These are phyloP conservation scores for Montifringilla adamsi DNA, from an alignment of 2,113 vertebrate species.

Conservation along the genomic window DNA sequence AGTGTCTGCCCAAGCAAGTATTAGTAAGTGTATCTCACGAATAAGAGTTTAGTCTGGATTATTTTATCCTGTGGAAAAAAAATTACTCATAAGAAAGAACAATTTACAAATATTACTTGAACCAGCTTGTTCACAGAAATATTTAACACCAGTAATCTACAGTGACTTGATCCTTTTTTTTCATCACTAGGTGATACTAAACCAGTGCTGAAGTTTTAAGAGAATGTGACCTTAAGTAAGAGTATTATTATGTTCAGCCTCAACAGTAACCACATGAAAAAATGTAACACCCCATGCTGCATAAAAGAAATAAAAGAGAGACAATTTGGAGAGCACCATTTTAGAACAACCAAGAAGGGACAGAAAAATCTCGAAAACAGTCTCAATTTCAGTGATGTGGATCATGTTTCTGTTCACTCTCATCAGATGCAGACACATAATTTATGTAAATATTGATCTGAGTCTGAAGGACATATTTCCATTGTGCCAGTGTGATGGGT, in stretches of 20 bases:
- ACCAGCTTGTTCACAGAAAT: not conserved
- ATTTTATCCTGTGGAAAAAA: not conserved
- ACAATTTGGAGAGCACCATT: not conserved
- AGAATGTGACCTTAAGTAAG: not conserved
- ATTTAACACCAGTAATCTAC: not conserved
- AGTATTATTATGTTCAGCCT: not conserved
- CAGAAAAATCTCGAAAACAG: not conserved
- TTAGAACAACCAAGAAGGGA: not conserved
- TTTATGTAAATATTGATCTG: slow-evolving; percentile 53
- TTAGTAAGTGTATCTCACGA: not conserved
- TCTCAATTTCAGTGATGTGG: not conserved
- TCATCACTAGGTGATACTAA: not conserved
- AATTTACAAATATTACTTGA: not conserved
- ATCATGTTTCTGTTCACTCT: not conserved
- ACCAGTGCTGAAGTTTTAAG: not conserved
- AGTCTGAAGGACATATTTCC: slow-evolving; percentile 50
- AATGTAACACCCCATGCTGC: not conserved
- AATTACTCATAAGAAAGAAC: not conserved
- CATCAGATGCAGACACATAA: slow-evolving; percentile 38
- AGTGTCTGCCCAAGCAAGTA: not conserved
- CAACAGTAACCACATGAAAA: not conserved
- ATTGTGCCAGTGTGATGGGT: not conserved
- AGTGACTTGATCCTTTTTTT: not conserved
- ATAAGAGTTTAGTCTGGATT: not conserved
- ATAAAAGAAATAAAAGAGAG: not conserved